Evolutionary conservation across 2,888 invertebrate species (phyloP).

Genomic region (Pardosa pseudoannulata): DNA sequence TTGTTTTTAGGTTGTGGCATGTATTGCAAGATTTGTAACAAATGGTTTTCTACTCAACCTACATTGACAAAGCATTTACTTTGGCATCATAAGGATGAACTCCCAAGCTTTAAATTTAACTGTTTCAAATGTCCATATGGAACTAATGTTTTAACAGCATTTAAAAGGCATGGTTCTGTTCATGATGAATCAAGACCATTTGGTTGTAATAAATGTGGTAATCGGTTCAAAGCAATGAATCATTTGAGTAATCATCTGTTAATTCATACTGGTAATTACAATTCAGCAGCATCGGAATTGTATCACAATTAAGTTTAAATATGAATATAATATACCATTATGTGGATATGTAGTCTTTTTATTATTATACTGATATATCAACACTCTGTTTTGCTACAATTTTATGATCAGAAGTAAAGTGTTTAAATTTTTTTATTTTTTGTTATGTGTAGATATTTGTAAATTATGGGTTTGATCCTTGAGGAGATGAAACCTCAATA

Average conservation of each 20-base stretch:
- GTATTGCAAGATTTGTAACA: conserved; percentile 28
- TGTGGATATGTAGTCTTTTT: too few species aligned
- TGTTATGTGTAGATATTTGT: too few species aligned
- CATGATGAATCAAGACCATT: conserved; percentile 24
- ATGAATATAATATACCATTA: too few species aligned
- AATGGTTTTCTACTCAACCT: conserved; percentile 37
- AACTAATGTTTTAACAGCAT: conserved; percentile 23
- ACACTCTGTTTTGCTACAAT: too few species aligned
- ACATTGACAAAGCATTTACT: conserved; percentile 26
- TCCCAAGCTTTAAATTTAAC: conserved; percentile 26
- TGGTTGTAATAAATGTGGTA: conserved; percentile 44
- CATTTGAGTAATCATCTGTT: conserved; percentile 38
- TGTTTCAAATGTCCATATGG: conserved; percentile 44
- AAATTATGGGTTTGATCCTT: too few species aligned
- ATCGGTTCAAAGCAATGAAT: conserved; percentile 43
- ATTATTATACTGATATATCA: too few species aligned
- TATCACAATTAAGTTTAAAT: too few species aligned
- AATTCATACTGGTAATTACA: conserved; percentile 50
- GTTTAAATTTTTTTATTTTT: too few species aligned
- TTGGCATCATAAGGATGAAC: conserved; percentile 49
- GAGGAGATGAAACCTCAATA: too few species aligned
- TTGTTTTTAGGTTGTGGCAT: background rate
- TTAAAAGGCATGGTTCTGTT: conserved; percentile 13
- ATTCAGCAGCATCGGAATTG: too few species aligned
- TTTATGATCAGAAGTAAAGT: too few species aligned